Evolutionary conservation across 1,140 invertebrate genomes (phyloP), one percentile per base, ranked within the genome.

Genomic region (Drosophila sp.): DNA sequence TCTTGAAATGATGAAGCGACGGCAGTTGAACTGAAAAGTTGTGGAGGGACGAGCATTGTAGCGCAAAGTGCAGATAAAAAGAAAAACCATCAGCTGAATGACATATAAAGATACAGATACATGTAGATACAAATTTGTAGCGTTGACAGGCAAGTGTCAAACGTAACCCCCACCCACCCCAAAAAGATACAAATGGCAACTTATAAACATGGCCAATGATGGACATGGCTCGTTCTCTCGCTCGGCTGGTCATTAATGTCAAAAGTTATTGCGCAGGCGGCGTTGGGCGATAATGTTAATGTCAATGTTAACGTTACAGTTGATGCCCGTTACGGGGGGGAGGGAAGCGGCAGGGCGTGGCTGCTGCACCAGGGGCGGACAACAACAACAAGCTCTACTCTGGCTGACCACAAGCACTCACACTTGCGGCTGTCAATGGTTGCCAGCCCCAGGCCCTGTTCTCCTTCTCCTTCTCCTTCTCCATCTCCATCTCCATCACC

Each of bases 181-280:
- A 7, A 32, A 40, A 61, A 41, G 78, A 79, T 83, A 89, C 83
- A 89, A 89, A 89, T 80, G 79, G 62, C 82, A 87, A 86, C 76
- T 86, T 81, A 38, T 38, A 38, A 38, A 38, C 36, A 38, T 38
- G 36, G 36, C 36, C 62, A 57, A 69, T 38, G 58, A 63, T 72
- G 70, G 77, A 77, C 74, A 78, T 69, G 72, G 38, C 25, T n/a
- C 57, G 58, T n/a, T 70, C 46, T 70, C 65, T 38, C 56, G 38
- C 54, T 53, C 21, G 43, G 62, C 50, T 62, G 83, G 79, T 80
- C 83, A 89, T 89, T 89, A 89, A 89, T 89, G 79, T 79, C 83
- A 83, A 87, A 87, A 87, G 82, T 87, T 87, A 87, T 87, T 82
- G 82, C 83, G 78, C 75, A 82, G 84, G 73, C 83, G 76, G 83